Conservation (phyloP, 2,113 vertebrate genomes). For the Paramormyrops kingsleyae region DNA sequence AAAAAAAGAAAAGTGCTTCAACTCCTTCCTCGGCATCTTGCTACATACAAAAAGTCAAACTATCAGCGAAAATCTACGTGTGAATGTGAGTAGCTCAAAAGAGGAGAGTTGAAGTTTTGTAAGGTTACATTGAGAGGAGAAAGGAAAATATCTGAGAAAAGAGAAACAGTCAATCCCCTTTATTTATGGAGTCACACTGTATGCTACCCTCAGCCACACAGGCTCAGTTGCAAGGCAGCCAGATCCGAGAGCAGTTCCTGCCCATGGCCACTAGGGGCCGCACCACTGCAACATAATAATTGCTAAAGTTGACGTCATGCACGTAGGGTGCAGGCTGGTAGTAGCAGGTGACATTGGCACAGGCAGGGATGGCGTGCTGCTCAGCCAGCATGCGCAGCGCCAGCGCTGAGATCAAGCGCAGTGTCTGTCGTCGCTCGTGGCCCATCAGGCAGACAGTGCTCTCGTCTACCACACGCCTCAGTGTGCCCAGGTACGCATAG, state of each 20-base stretch:
- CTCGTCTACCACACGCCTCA: conserved; percentile 83
- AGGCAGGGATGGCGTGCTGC: conserved; percentile 74
- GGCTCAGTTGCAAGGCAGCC: conserved; percentile 87
- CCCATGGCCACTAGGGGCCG: conserved; percentile 73
- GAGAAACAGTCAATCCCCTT: neutral
- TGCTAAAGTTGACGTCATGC: conserved; percentile 74
- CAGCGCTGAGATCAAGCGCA: conserved; percentile 80
- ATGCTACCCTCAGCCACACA: neutral
- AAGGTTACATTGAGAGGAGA: neutral
- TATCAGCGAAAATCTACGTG: neutral
- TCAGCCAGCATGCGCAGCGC: conserved; percentile 78
- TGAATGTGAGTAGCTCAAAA: neutral
- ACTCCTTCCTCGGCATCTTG: neutral
- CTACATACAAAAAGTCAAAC: neutral
- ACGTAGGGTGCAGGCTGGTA: conserved; percentile 78
- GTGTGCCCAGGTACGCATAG: conserved; percentile 82
- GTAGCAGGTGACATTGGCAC: conserved; percentile 83
- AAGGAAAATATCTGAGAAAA: neutral
- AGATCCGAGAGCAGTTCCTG: conserved; percentile 80
- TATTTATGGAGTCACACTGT: neutral
- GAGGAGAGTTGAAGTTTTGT: neutral
- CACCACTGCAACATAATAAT: conserved; percentile 82
- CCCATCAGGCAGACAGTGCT: conserved; percentile 95
- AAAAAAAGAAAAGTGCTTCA: neutral
- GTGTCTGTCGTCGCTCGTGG: conserved; percentile 85